phyloP scores from a whole-genome alignment of 92 coral and sea anemone genomes.

The Epizoanthus stellaris region DNA sequence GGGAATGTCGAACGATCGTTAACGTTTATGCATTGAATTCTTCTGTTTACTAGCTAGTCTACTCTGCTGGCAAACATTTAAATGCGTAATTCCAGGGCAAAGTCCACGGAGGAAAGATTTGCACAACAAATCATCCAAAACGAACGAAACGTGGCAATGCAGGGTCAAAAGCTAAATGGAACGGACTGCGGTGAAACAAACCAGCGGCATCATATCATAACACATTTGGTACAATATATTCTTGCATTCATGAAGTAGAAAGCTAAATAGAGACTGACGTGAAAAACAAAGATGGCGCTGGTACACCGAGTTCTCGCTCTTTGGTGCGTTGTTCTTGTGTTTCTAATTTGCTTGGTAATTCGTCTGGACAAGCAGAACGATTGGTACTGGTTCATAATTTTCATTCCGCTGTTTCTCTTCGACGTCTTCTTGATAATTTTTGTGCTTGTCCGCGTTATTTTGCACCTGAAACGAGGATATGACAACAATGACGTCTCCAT shows the following conservation, averaged over 20 bases:
- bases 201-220: slow-evolving; percentile 40
- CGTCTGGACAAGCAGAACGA: slow-evolving; percentile 85
- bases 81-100: not conserved
- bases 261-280: too few relatives aligned
- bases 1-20: not conserved
- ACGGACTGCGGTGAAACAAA: not conserved
- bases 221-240: not conserved
- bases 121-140: slow-evolving; percentile 5
- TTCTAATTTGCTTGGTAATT: slow-evolving; percentile 82
- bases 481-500: slow-evolving; percentile 64
- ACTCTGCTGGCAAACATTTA: not conserved
- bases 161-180: not conserved
- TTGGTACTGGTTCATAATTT: slow-evolving; percentile 92
- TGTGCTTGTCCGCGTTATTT: slow-evolving; percentile 69
- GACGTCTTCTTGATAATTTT: slow-evolving; percentile 69
- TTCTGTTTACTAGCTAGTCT: not conserved
- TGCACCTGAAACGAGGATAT: slow-evolving; percentile 73
- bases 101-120: not conserved
- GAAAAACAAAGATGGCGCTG: slow-evolving; percentile 63
- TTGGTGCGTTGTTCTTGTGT: slow-evolving; percentile 88
- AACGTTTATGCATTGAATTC: not conserved
- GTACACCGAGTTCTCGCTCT: slow-evolving; percentile 75
- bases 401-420: slow-evolving; percentile 82
- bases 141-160: slow-evolving; percentile 14
- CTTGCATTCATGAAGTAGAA: slow-evolving; percentile 1